Evolutionary conservation across 2,888 invertebrate genomes (phyloP).

Genomic region (Gymnosoma rotundatum): DNA sequence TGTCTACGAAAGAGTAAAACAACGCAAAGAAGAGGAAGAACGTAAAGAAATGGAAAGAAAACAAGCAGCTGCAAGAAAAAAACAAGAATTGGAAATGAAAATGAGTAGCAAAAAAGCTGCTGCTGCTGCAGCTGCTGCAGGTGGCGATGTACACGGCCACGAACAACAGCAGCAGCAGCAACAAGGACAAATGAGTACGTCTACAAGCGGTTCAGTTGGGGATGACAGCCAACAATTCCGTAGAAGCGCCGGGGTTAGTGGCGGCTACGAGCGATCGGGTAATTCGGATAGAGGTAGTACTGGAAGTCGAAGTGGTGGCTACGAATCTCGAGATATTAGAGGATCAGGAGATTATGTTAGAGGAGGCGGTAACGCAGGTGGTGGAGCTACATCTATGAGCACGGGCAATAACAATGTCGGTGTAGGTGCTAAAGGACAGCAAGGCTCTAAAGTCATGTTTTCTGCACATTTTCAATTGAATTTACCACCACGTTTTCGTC

Average conservation of each 20-base stretch:
- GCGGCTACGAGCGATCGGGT: slow-evolving; percentile 71
- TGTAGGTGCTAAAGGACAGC: slow-evolving; percentile 71
- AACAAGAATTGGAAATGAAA: slow-evolving; percentile 87
- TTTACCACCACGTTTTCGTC: slow-evolving; percentile 92
- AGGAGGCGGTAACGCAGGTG: slow-evolving; percentile 61
- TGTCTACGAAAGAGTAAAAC: slow-evolving; percentile 91
- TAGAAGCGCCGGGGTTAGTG: slow-evolving; percentile 55
- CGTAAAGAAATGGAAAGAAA: slow-evolving; percentile 88
- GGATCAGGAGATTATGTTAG: slow-evolving; percentile 65
- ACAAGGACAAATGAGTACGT: slow-evolving; percentile 60
- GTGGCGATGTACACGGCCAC: not conserved
- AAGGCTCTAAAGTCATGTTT: slow-evolving; percentile 82
- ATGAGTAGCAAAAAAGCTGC: slow-evolving; percentile 84
- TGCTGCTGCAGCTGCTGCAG: slow-evolving; percentile 42
- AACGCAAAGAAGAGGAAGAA: slow-evolving; percentile 94
- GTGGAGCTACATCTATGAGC: slow-evolving; percentile 11
- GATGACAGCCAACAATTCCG: slow-evolving; percentile 70
- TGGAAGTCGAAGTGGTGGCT: slow-evolving; percentile 61
- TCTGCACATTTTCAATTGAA: slow-evolving; percentile 91
- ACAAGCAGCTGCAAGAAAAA: slow-evolving; percentile 85
- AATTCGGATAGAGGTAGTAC: slow-evolving; percentile 70
- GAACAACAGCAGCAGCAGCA: slow-evolving; percentile 21
- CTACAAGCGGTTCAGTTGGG: slow-evolving; percentile 56
- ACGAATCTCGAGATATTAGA: slow-evolving; percentile 66
- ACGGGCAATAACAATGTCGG: slow-evolving; percentile 54